A percentile compares a stretch with the other conserved stretches of the same genome.
Evolutionary conservation across 2,797 vertebrate species (phyloP).

Genomic region (Pantherophis vulpinus): DNA sequence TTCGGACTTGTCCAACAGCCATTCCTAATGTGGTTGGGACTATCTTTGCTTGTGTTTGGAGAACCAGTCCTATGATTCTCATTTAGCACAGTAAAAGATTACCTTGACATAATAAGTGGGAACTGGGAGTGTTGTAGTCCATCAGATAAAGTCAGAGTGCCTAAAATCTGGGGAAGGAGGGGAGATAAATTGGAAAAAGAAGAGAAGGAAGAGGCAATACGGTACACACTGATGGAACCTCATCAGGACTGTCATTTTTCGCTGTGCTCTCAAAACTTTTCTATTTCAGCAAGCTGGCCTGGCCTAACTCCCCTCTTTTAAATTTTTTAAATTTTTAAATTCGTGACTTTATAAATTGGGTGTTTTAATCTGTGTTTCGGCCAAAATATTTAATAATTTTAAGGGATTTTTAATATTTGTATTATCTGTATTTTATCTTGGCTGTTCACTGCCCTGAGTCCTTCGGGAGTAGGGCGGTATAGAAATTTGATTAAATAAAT

Average conservation of each 20-base stretch:
- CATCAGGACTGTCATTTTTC: neutral
- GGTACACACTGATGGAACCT: neutral
- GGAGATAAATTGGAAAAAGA: neutral
- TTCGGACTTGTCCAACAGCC: neutral
- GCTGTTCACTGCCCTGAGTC: too few species aligned
- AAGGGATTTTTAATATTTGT: too few species aligned
- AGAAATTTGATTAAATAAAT: too few species aligned
- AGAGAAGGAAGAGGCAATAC: neutral
- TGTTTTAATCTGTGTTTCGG: too few species aligned
- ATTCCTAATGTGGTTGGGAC: neutral
- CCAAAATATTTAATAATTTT: too few species aligned
- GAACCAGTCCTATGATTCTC: neutral
- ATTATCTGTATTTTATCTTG: too few species aligned
- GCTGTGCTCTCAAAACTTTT: too few species aligned
- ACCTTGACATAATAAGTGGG: neutral
- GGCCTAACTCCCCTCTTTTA: too few species aligned
- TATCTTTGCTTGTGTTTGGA: neutral
- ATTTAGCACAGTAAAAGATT: neutral
- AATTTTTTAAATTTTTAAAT: too few species aligned
- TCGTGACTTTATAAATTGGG: too few species aligned
- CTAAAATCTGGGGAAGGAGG: neutral
- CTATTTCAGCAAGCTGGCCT: too few species aligned
- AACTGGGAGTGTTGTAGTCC: neutral
- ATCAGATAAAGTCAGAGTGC: neutral
- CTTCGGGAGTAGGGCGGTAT: too few species aligned